These are phyloP conservation scores for Dendronephthya gigantea DNA, from an alignment of 64 coral and sea anemone genomes.

Conservation along the genomic window DNA sequence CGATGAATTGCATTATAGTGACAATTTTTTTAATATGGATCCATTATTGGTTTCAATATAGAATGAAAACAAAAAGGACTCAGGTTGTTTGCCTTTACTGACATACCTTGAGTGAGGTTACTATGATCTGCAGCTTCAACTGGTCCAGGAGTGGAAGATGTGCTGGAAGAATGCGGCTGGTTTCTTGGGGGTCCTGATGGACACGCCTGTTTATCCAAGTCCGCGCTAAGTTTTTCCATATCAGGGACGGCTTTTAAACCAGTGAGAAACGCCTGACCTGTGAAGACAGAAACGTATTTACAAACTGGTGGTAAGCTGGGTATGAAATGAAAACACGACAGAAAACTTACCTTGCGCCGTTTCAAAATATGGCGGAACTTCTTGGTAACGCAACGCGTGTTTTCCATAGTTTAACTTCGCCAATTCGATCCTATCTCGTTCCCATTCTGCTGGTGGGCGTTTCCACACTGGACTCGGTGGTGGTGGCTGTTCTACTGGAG, in stretches of 20 bases:
- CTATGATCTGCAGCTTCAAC: not conserved
- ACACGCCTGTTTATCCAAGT: slow-evolving; percentile 72
- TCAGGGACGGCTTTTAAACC: slow-evolving; percentile 40
- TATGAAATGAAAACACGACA: no score
- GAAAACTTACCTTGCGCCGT: slow-evolving; percentile 59
- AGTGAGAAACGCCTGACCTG: slow-evolving; percentile 80
- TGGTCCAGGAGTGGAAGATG: not conserved
- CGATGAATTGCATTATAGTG: no score
- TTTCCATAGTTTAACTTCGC: slow-evolving; percentile 87
- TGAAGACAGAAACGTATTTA: slow-evolving; percentile 1
- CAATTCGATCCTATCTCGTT: slow-evolving; percentile 87
- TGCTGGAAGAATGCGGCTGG: not conserved
- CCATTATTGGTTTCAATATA: no score
- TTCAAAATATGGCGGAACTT: slow-evolving; percentile 94
- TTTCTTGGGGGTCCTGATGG: slow-evolving; percentile 53
- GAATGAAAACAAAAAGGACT: no score
- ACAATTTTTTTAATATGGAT: no score
- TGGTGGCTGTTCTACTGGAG: slow-evolving; percentile 51
- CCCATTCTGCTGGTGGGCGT: slow-evolving; percentile 68
- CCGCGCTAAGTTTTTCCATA: slow-evolving; percentile 51
- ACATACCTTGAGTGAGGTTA: not conserved
- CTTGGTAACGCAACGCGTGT: slow-evolving; percentile 67
- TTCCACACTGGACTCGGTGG: slow-evolving; percentile 71
- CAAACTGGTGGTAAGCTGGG: no score
- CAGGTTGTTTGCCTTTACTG: not conserved